Base-by-base conservation (phyloP, 2,113 vertebrate species). In the Setophaga petechia region DNA sequence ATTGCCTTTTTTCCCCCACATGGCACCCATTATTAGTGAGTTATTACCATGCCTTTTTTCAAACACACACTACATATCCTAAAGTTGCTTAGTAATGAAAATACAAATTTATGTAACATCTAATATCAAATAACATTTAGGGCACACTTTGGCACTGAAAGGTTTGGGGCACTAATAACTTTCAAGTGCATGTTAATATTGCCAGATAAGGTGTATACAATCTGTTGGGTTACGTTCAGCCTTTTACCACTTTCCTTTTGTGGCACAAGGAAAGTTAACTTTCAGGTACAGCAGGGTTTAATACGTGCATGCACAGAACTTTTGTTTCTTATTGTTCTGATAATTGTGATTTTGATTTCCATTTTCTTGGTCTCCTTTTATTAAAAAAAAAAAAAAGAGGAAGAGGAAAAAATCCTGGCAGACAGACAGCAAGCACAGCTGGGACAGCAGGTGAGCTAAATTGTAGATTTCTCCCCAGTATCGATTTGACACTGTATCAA, bases 11-110 rank as follows among this genome's bases (percentile, higher is more conserved):
- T 89, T 78, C 90, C 95, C 94, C 89, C 98, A 98, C 98, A 98
- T 98, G 98, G 98, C 98, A 98, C 95, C 97, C 97, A 98, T 98
- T 98, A 98, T 97, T 97, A 96, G 89, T 97, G 97, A 95, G 96
- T 97, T 97, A 97, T 97, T 98, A 96, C 95, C 94, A 58, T 91
- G 76, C 93, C n/a, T 31, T 95, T 97, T 96, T 95, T 97, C 89
- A 96, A 94, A 97, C 76, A 85, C 89, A 80, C 67, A 76, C 93
- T 96, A 87, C 93, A 96, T 81, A 95, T 94, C 92, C 94, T 96
- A 97, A 97, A 97, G 95, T 98, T 98, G 97, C 97, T 98, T 97
- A 90, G 96, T 97, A 98, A 98, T 98, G 96, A 98, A 98, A 98
- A 98, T 94, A 95, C 82, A 84, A 94, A 96, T 98, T 98, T 97